Conservation (phyloP, 2,113 vertebrate genomes). For the Notarius quadriscutis region DNA sequence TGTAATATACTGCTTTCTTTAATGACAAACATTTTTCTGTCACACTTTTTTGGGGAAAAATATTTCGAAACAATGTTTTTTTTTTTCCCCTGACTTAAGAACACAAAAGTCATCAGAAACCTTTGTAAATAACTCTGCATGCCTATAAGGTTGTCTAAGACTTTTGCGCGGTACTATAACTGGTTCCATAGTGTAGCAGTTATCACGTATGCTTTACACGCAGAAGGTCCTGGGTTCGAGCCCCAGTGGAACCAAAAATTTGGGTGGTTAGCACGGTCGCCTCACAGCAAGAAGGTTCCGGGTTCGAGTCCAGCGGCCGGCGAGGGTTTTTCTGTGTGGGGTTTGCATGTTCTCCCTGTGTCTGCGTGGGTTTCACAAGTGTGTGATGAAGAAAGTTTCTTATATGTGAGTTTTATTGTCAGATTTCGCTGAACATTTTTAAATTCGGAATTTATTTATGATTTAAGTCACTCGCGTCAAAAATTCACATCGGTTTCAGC, state of each 20-base stretch:
- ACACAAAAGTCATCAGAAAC: not conserved
- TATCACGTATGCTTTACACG: slow-evolving; percentile 99
- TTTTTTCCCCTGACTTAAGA: not conserved
- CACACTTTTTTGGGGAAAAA: not conserved
- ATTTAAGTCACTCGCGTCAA: not conserved
- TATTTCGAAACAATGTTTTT: not conserved
- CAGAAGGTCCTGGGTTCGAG: slow-evolving; percentile 99
- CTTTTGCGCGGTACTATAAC: not conserved
- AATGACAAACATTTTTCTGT: not conserved
- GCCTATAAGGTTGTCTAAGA: not conserved
- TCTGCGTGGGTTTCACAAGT: too few species aligned
- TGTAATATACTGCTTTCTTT: too few species aligned
- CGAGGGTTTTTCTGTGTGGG: too few species aligned
- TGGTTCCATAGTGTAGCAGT: slow-evolving; percentile 98
- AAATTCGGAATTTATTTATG: not conserved
- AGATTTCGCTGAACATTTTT: too few species aligned
- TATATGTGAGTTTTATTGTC: too few species aligned
- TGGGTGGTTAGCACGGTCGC: too few species aligned
- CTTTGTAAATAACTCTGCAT: not conserved
- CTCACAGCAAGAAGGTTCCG: too few species aligned
- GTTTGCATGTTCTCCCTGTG: too few species aligned
- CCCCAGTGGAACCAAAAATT: slow-evolving; percentile 91
- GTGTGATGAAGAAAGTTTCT: too few species aligned
- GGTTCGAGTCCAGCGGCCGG: too few species aligned
- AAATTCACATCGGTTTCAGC: not conserved